Evolutionary conservation across 37 sponge, comb jelly and placozoan species (phyloP).

Genomic region (Hexactinellida sp.): DNA sequence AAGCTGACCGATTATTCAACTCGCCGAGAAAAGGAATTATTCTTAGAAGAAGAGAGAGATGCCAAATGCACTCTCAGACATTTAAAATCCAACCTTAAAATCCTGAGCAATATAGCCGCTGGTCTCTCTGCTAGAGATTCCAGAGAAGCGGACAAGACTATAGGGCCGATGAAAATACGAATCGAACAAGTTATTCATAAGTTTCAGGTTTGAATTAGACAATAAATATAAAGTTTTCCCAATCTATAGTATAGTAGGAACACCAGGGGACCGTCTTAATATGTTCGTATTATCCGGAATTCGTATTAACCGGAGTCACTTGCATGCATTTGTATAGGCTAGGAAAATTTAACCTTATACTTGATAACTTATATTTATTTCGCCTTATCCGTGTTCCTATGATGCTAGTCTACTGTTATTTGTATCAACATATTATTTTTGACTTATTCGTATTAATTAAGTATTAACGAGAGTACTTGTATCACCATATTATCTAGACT

Average conservation of each 20-base stretch:
- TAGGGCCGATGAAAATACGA: background rate
- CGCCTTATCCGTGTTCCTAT: background rate
- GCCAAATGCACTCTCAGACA: background rate
- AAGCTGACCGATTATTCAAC: background rate
- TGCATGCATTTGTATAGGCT: too few relatives aligned
- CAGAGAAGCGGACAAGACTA: background rate
- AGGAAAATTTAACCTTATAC: too few relatives aligned
- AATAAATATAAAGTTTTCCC: too few relatives aligned
- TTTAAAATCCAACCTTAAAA: constrained; percentile 1
- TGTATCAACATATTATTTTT: too few relatives aligned
- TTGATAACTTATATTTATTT: background rate
- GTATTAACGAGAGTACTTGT: too few relatives aligned
- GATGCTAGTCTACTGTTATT: background rate
- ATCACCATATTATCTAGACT: too few relatives aligned
- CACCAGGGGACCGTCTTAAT: too few relatives aligned
- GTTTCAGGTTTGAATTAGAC: background rate
- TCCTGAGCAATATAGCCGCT: background rate
- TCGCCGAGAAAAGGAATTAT: background rate
- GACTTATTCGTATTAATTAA: too few relatives aligned
- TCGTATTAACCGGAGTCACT: too few relatives aligned
- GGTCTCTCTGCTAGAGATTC: background rate
- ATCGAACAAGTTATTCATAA: background rate
- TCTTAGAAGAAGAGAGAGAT: background rate
- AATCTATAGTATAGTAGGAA: too few relatives aligned
- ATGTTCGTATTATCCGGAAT: too few relatives aligned